A percentile compares a stretch with the other conserved stretches of the same genome.
These are phyloP conservation scores for Cerastoderma edule DNA, from an alignment of 2,888 invertebrate genomes.

Conservation along the genomic window DNA sequence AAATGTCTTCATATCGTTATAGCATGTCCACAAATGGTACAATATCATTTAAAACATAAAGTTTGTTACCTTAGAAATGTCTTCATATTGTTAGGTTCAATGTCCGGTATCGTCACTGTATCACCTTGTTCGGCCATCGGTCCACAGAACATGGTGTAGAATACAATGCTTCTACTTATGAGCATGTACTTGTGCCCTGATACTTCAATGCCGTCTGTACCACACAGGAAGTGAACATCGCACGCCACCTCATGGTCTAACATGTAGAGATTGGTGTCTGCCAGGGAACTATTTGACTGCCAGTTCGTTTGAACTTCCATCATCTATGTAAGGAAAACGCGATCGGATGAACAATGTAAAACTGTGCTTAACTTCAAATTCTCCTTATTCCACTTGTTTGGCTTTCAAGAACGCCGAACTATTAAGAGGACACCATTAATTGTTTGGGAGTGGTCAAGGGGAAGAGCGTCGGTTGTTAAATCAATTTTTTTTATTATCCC, in stretches of 20 bases:
- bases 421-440: too few species aligned
- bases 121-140: slow-evolving; percentile 44
- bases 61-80: slow-evolving; percentile 46
- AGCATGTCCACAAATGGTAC: too few species aligned
- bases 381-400: too few species aligned
- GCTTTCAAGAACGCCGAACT: too few species aligned
- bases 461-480: too few species aligned
- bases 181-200: slow-evolving; percentile 54
- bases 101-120: slow-evolving; percentile 46
- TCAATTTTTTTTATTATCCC: too few species aligned
- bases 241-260: slow-evolving; percentile 40
- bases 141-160: slow-evolving; percentile 56
- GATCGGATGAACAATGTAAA: too few species aligned
- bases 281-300: slow-evolving; percentile 36
- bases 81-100: slow-evolving; percentile 50
- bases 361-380: too few species aligned
- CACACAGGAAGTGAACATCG: slow-evolving; percentile 48
- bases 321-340: too few species aligned
- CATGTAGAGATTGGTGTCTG: slow-evolving; percentile 51
- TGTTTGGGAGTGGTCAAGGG: too few species aligned
- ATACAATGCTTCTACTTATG: slow-evolving; percentile 46
- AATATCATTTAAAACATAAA: too few species aligned
- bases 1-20: too few species aligned
- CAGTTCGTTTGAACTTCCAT: slow-evolving; percentile 31
- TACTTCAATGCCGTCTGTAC: slow-evolving; percentile 15